Evolutionary conservation across 2,113 vertebrate species (phyloP).

Genomic region (Grammomys dolichurus): DNA sequence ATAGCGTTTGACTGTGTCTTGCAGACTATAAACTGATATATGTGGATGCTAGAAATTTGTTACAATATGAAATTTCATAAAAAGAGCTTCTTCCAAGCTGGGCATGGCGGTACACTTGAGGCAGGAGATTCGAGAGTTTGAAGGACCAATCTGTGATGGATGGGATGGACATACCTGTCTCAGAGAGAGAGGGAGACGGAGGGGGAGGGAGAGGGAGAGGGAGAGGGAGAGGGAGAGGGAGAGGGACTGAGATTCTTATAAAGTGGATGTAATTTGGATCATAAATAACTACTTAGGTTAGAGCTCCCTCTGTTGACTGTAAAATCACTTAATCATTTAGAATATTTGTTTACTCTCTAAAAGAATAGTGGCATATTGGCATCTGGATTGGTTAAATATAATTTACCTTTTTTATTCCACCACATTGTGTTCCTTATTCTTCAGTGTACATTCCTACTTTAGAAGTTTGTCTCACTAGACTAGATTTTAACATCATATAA

Average conservation of each 20-base stretch:
- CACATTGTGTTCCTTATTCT: slow-evolving; percentile 25
- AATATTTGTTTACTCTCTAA: slow-evolving; percentile 51
- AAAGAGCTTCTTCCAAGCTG: slow-evolving; percentile 20
- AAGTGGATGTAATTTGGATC: slow-evolving; percentile 3
- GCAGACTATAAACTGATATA: slow-evolving; percentile 54
- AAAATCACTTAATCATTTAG: slow-evolving; percentile 60
- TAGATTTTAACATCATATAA: slow-evolving; percentile 62
- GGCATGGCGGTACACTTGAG: not conserved
- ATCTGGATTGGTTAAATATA: slow-evolving; percentile 58
- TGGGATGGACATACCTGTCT: not conserved
- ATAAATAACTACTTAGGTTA: slow-evolving; percentile 65
- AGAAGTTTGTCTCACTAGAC: slow-evolving; percentile 25
- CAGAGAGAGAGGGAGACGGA: too few species aligned
- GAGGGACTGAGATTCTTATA: not conserved
- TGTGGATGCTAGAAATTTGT: slow-evolving; percentile 42
- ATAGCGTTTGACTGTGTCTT: slow-evolving; percentile 44
- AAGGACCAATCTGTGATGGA: not conserved
- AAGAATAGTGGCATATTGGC: slow-evolving; percentile 1
- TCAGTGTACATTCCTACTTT: slow-evolving; percentile 31
- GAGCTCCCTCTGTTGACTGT: slow-evolving; percentile 79
- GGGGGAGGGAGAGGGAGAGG: too few species aligned
- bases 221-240: too few species aligned
- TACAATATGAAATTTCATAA: slow-evolving; percentile 50
- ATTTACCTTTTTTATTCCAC: slow-evolving; percentile 57
- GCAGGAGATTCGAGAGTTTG: not conserved